Evolutionary conservation across 2,888 invertebrate genomes (phyloP).

Genomic region (Amiota mariae): DNA sequence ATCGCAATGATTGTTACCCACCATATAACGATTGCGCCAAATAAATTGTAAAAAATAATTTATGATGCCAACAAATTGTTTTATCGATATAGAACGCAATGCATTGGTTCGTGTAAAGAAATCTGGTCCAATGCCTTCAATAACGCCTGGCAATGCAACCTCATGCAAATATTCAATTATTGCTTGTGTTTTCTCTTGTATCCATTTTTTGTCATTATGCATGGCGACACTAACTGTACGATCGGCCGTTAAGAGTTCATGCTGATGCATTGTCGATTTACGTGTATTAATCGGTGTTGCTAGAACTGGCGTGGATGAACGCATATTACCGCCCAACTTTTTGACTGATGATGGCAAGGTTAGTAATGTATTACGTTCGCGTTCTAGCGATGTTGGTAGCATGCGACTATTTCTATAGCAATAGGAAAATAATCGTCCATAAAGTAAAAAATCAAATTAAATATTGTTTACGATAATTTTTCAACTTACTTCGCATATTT

Average conservation of each 20-base stretch:
- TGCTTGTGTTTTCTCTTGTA: conserved; percentile 61
- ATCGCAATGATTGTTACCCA: conserved; percentile 67
- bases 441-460: too few relatives aligned
- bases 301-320: conserved; percentile 6
- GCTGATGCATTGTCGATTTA: neutral
- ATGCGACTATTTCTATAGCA: neutral
- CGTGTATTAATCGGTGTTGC: neutral
- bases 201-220: conserved; percentile 70
- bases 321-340: neutral
- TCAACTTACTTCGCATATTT: neutral
- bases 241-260: conserved; percentile 54
- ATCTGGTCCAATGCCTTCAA: conserved; percentile 55
- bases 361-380: neutral
- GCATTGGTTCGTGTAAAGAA: conserved; percentile 57
- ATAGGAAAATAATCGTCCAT: too few relatives aligned
- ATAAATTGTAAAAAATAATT: conserved; percentile 66
- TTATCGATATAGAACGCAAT: conserved; percentile 70
- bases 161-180: conserved; percentile 64
- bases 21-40: conserved; percentile 63
- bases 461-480: neutral
- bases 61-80: conserved; percentile 69
- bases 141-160: conserved; percentile 35
- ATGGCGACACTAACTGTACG: conserved; percentile 44
- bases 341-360: neutral
- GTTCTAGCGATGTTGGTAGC: conserved; percentile 3